A percentile compares a stretch with the other conserved stretches of the same genome.
Evolutionary conservation across 2,797 vertebrate species (phyloP).

Genomic region (Gymnocypris eckloni): DNA sequence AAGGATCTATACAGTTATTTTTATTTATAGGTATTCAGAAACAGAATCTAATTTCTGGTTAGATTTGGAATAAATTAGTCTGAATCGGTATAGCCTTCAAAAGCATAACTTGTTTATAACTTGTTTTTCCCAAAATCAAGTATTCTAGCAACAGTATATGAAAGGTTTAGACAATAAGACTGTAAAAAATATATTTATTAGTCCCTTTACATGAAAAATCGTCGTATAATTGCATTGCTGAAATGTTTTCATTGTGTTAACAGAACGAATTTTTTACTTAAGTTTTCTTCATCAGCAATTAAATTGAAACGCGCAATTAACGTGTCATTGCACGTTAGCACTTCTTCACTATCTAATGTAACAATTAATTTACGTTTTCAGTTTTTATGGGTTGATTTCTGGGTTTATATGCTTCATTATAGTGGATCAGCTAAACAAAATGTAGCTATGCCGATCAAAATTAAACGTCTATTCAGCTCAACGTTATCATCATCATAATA

Average conservation of each 20-base stretch:
- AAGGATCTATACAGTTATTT: not conserved
- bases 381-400: not conserved
- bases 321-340: not conserved
- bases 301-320: not conserved
- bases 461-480: not conserved
- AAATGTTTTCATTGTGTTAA: not conserved
- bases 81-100: not conserved
- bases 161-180: not conserved
- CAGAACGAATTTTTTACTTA: not conserved
- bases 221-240: not conserved
- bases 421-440: not conserved
- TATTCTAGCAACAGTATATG: not conserved
- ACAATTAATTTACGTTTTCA: not conserved
- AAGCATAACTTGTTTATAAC: too few relatives aligned
- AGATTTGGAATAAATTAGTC: not conserved
- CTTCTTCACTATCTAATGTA: not conserved
- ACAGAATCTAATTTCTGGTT: not conserved
- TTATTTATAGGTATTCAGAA: constrained; percentile 6
- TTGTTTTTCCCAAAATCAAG: not conserved
- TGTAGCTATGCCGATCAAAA: not conserved
- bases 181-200: not conserved
- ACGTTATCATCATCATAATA: not conserved
- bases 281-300: not conserved
- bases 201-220: not conserved
- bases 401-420: not conserved